phyloP scores from a whole-genome alignment of 2,113 vertebrate genomes.

The Vanacampus margaritifer region DNA sequence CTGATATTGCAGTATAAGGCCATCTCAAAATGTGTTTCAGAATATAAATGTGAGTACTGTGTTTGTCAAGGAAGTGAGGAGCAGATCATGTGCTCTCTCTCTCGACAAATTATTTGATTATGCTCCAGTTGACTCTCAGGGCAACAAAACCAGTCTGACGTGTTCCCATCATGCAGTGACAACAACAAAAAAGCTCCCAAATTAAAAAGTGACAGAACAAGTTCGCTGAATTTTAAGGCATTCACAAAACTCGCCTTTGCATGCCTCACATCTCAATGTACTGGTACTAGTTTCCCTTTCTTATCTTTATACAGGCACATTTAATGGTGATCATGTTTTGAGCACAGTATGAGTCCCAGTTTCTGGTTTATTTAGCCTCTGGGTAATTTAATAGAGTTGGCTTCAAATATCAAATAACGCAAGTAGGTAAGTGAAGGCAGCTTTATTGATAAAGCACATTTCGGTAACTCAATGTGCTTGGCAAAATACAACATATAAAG shows the following conservation, averaged over 20 bases:
- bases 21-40: neutral
- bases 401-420: neutral
- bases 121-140: constrained; percentile 6
- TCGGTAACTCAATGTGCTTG: too few species aligned
- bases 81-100: neutral
- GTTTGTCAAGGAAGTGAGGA: neutral
- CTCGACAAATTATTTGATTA: constrained; percentile 8
- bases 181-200: constrained; percentile 3
- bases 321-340: neutral
- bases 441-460: too few species aligned
- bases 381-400: neutral
- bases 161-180: constrained; percentile 4
- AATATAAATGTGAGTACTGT: constrained; percentile 2
- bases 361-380: neutral
- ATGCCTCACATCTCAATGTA: neutral
- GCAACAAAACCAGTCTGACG: constrained; percentile 26
- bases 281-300: neutral
- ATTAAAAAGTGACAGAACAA: constrained; percentile 17
- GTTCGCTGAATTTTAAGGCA: constrained; percentile 7
- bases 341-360: neutral
- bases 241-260: neutral
- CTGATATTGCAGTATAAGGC: neutral
- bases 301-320: neutral
- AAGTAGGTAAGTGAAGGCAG: too few species aligned
- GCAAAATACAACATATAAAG: too few species aligned